phyloP scores from a whole-genome alignment of 2,797 vertebrate species.

The Acanthiza pusilla region DNA sequence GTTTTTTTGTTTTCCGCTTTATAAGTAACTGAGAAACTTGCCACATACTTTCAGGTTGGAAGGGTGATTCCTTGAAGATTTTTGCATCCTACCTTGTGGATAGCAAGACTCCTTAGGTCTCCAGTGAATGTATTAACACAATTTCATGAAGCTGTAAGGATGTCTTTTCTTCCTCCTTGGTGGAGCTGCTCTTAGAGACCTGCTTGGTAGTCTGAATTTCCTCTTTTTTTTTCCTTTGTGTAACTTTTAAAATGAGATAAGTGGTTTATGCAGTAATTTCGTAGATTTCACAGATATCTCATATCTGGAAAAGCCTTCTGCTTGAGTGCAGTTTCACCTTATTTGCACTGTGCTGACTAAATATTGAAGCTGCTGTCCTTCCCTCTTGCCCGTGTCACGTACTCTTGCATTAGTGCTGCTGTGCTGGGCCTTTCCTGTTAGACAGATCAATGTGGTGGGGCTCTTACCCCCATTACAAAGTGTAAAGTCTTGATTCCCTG shows the following conservation, averaged over 20 bases:
- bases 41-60: not conserved
- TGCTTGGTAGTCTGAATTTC: not conserved
- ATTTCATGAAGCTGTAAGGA: not conserved
- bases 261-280: not conserved
- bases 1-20: not conserved
- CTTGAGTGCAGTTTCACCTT: not conserved
- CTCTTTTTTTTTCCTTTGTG: not conserved
- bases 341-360: not conserved
- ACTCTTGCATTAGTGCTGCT: not conserved
- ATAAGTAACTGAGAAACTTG: not conserved
- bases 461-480: not conserved
- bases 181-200: not conserved
- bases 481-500: not conserved
- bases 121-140: not conserved
- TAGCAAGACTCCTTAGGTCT: not conserved
- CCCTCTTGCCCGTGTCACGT: not conserved
- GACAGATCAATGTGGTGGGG: not conserved
- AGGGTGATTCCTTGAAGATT: not conserved
- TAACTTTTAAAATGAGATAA: not conserved
- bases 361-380: not conserved
- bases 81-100: not conserved
- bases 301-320: not conserved
- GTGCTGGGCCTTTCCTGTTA: not conserved
- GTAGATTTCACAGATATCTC: not conserved
- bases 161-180: not conserved